These are phyloP conservation scores for Mormyrus iriodes DNA, from an alignment of 2,113 vertebrate species.

Conservation along the genomic window DNA sequence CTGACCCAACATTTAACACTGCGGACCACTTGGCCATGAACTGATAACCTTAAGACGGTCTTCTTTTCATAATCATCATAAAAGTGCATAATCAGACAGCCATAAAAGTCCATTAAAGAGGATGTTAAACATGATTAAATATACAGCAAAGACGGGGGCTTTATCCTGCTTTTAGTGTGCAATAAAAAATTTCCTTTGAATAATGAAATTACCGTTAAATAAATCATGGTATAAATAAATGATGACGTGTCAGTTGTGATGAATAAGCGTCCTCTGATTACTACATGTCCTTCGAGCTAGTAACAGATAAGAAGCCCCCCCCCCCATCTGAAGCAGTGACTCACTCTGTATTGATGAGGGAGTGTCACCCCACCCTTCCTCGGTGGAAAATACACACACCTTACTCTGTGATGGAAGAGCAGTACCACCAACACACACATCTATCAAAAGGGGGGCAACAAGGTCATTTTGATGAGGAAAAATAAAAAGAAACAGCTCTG, in stretches of 20 bases:
- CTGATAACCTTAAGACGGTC: background rate
- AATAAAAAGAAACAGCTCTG: background rate
- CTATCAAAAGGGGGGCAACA: background rate
- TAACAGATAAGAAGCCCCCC: background rate
- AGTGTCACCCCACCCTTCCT: background rate
- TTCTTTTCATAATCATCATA: background rate
- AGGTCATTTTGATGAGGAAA: background rate
- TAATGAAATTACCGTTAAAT: conserved; percentile 7
- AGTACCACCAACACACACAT: background rate
- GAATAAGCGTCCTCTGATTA: background rate
- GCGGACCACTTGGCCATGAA: background rate
- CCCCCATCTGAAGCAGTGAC: background rate
- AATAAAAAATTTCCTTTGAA: background rate
- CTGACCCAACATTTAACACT: background rate
- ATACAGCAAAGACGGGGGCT: background rate
- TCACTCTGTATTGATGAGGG: background rate
- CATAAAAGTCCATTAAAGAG: background rate
- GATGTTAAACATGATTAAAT: background rate
- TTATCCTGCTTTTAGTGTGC: conserved; percentile 3
- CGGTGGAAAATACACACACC: background rate
- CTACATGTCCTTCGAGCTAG: background rate
- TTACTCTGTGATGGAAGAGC: background rate
- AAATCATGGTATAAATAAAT: conserved; percentile 8
- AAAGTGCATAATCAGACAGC: background rate
- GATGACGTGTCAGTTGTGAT: background rate